Conservation (phyloP, 2,113 vertebrate genomes). For the Ginglymostoma cirratum region DNA sequence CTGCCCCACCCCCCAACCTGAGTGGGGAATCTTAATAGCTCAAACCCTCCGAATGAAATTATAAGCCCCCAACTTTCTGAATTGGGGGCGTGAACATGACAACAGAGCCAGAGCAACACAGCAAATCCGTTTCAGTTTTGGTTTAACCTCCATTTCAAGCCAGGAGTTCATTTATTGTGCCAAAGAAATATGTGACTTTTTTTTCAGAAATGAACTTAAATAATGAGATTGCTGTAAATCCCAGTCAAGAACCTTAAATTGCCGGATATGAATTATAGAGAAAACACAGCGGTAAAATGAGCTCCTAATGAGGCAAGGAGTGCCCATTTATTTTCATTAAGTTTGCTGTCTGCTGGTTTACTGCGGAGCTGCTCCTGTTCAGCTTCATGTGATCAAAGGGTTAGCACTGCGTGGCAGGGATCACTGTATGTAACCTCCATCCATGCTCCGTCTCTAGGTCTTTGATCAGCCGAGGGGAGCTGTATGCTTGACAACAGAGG, state of each 20-base stretch:
- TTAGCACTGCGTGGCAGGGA: neutral
- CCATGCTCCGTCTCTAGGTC: neutral
- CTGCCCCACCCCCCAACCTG: too few relatives aligned
- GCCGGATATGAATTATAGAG: neutral
- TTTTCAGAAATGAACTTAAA: neutral
- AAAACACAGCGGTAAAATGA: neutral
- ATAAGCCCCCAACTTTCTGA: neutral
- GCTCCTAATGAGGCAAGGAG: neutral
- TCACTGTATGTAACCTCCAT: neutral
- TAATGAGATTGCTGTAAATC: neutral
- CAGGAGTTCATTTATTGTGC: neutral
- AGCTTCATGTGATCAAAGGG: neutral
- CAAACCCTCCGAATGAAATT: neutral
- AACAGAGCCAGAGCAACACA: neutral
- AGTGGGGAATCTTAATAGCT: too few relatives aligned
- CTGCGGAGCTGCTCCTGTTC: neutral
- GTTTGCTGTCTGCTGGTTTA: neutral
- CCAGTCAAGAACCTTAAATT: neutral
- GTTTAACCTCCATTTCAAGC: neutral
- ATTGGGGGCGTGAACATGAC: neutral
- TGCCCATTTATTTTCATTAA: conserved; percentile 9
- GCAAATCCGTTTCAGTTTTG: neutral
- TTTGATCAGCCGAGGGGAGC: neutral
- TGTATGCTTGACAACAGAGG: neutral
- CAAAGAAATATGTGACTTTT: neutral